These are phyloP conservation scores for Pao palembangensis DNA, from an alignment of 2,113 vertebrate species.

Conservation along the genomic window DNA sequence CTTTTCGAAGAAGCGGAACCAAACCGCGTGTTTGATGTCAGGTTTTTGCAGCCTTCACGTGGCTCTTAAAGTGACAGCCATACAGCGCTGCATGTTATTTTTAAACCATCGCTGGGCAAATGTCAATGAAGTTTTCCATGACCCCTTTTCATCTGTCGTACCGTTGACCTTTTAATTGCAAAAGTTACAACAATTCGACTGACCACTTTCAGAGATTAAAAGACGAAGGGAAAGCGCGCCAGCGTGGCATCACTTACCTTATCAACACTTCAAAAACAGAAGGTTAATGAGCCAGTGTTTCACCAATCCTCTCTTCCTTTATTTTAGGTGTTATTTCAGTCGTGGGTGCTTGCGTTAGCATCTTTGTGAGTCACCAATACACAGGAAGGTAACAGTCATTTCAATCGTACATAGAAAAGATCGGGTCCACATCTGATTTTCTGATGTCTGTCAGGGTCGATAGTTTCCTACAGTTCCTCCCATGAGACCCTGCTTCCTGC, in stretches of 20 bases:
- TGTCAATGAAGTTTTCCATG: constrained; percentile 72
- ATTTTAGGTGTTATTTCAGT: too few relatives aligned
- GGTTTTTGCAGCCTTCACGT: constrained; percentile 54
- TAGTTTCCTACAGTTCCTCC: constrained; percentile 63
- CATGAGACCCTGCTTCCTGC: constrained; percentile 59
- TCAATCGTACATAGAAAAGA: constrained; percentile 14
- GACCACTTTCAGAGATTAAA: constrained; percentile 35
- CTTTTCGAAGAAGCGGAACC: constrained; percentile 53
- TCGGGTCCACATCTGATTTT: constrained; percentile 49
- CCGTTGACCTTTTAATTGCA: constrained; percentile 63
- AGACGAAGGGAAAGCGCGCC: background rate
- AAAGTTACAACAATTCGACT: constrained; percentile 52
- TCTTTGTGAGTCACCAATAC: too few relatives aligned
- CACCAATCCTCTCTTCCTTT: too few relatives aligned
- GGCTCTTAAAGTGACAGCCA: constrained; percentile 60
- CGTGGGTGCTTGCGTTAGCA: too few relatives aligned
- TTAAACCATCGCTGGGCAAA: constrained; percentile 67
- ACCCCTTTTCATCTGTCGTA: constrained; percentile 59
- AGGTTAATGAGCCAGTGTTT: too few relatives aligned
- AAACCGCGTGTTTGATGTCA: constrained; percentile 67
- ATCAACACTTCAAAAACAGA: too few relatives aligned
- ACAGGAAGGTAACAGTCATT: too few relatives aligned
- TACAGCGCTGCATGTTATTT: constrained; percentile 68
- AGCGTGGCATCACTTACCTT: background rate
- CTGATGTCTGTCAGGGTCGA: constrained; percentile 64